Evolutionary conservation across 2,113 vertebrate genomes (phyloP), one percentile per base, ranked within the genome.

Genomic region (Neomonachus schauinslandi): DNA sequence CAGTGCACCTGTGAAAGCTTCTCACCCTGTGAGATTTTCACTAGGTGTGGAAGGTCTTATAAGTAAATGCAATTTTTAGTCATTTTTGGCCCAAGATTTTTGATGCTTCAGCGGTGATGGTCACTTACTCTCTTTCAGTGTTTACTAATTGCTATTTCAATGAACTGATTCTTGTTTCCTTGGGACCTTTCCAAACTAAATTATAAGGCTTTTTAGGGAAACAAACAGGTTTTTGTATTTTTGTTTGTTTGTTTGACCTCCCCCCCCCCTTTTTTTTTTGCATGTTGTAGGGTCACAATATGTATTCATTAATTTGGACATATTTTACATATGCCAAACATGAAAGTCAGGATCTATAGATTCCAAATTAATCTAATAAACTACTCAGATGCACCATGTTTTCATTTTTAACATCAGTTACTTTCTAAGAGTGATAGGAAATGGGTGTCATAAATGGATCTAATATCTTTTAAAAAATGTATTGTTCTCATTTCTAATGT

Each of bases 341-440:
- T n/a, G 39, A 94, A 96, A 94, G 51, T 57, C 19, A 85, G 42
- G 42, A 42, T 86, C 24, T 51, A 31, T 83, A 69, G 55, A 91
- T 53, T 63, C 18, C 67, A 86, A 92, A 90, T 89, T 89, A 89
- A 89, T 91, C 42, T 93, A 97, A 87, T 90, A 93, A 94, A 16
- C 33, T 79, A 11, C 65, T 69, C 31, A 89, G 61, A 83, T 94
- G 28, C n/a, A 80, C n/a, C 19, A 74, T 87, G 28, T 87, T 92
- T 92, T 95, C 57, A 95, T 84, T 93, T 91, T 97, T 80, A 65
- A 65, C n/a, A 71, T 77, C 71, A 79, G 49, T 65, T 94, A 63
- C 65, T 74, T 95, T 82, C 31, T 65, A 69, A 71, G 57, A 42
- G 12, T 61, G 39, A 89, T 67, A 91, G n/a, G 28, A 96, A 94